Evolutionary conservation across 2,113 vertebrate species (phyloP), one percentile per base, ranked within the genome.

Genomic region (Apistogramma diplotaenia): DNA sequence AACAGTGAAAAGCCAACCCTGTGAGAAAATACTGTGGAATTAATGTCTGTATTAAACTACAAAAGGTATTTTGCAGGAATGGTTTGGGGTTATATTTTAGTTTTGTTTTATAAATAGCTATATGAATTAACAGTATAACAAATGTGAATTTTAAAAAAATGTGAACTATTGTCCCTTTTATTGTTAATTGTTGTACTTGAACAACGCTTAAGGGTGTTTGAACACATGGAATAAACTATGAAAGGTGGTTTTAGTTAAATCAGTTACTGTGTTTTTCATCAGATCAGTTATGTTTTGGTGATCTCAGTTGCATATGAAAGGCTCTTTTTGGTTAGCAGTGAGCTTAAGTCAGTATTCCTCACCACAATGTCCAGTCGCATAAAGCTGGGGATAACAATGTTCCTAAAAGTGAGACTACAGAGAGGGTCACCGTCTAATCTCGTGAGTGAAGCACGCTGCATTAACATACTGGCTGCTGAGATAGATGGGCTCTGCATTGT

Each of bases 171-270:
- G 94, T 96, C 93, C 93, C 92, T 94, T 93, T 93, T 92, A 93
- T 93, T 93, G 92, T 94, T 93, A 92, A 91, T 93, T 93, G 94
- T 95, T 94, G 95, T 96, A 94, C 89, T 95, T 95, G 92, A 95
- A 94, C 86, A 91, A 91, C 93, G 89, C 93, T 88, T 91, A 91
- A 92, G 90, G 93, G 91, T 94, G 95, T 95, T 92, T 93, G 84
- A 90, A 90, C 91, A 94, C 92, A 92, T 94, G 91, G 89, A 94
- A 94, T 93, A 94, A 94, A 94, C 83, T 92, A 89, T 88, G 85
- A 90, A 91, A 93, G 88, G 88, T 92, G 89, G 87, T 90, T 90
- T 90, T 91, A 78, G 89, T 88, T 89, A 61, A 89, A 87, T 89
- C 82, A 72, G 76, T 85, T 86, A 85, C 85, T 86, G 91, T 92